Base-by-base conservation (phyloP, 2,888 invertebrate genomes). In the Conchocele bisecta region DNA sequence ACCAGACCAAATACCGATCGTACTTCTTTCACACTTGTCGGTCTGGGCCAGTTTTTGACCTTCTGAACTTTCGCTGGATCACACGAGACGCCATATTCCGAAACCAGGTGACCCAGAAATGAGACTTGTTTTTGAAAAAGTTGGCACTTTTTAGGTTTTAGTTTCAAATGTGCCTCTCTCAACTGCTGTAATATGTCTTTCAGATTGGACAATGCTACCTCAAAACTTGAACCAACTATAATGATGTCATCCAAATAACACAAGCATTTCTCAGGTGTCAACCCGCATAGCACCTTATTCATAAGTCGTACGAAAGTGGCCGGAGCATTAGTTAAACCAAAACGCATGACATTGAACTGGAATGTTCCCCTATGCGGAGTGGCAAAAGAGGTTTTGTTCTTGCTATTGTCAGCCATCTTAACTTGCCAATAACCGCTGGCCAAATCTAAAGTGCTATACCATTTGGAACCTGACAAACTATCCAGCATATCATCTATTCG, bases 221-320 rank as follows among this genome's bases (percentile, higher is more conserved):
- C 60, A 60, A 65, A 65, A 13, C 53, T 35, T 13, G 13, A 26
- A 3, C 56, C 48, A 35, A 61, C 35, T 3, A 61, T 31, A 22
- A 72, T 61, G 1, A 60, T 46, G 35, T 73, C 67, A 33, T 68
- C 67, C 15, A 63, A 24, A 37, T 71, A 71, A 15, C 51, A 54
- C 1, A 71, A 28, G 24, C 60, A 65, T 41, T 17, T 48, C 20
- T 46, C 13, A 24, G 41, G 57, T 7, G 60, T 33, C n/a, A 65
- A 22, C 26, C 48, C 56, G 0, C 29, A 17, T 15, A 71, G 24
- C 13, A 65, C 56, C 7, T 35, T 13, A 13, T 64, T 41, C 46
- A 53, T 54, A 7, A 65, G 31, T 7, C 59, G 20, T 31, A 48
- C 29, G 26, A 70, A 70, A 9, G 44, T 53, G 3, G 59, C 70